Conservation (phyloP, 2,113 vertebrate genomes). For the Perccottus glenii region DNA sequence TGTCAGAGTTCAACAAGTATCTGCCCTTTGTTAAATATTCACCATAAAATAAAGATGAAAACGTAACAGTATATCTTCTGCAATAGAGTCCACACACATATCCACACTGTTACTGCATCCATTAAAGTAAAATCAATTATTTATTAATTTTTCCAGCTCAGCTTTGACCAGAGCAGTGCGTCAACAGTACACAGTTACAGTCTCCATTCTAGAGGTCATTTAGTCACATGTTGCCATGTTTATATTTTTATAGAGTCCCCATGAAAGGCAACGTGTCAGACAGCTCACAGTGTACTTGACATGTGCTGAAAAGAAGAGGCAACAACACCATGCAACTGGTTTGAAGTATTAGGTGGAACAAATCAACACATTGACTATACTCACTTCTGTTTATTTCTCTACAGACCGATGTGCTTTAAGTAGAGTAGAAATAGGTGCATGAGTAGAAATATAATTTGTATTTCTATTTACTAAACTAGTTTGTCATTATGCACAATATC, state of each 20-base stretch:
- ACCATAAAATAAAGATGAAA: neutral
- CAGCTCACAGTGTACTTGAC: conserved; percentile 8
- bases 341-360: neutral
- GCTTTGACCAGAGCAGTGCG: conserved; percentile 29
- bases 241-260: neutral
- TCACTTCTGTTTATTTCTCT: too few relatives aligned
- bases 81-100: neutral
- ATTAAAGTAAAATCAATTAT: conserved; percentile 70
- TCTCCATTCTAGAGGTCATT: conserved; percentile 40
- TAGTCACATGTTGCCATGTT: conserved; percentile 53
- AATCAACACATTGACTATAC: too few relatives aligned
- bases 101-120: conserved; percentile 48
- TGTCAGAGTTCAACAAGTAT: neutral
- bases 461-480: too few relatives aligned
- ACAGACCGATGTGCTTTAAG: too few relatives aligned
- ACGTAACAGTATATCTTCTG: conserved; percentile 3
- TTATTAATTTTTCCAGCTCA: conserved; percentile 65
- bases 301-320: conserved; percentile 7
- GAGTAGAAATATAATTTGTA: too few relatives aligned
- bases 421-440: too few relatives aligned
- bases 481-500: too few relatives aligned
- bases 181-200: conserved; percentile 5
- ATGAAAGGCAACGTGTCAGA: neutral
- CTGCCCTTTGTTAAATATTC: neutral
- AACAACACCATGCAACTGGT: neutral